phyloP scores from a whole-genome alignment of 2,797 vertebrate species.

The Sebastes umbrosus region DNA sequence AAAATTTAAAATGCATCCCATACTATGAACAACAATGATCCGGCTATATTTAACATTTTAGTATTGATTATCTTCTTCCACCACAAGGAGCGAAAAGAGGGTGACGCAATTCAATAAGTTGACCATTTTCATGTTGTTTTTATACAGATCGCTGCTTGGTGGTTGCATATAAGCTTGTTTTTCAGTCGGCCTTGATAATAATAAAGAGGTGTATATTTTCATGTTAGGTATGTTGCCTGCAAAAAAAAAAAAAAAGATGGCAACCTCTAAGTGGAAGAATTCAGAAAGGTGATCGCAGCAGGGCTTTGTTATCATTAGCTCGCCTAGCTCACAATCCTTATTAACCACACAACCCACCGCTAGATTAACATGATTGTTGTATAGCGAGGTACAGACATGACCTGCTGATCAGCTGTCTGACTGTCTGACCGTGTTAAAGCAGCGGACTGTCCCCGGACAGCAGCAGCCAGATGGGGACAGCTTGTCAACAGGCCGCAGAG shows the following conservation, averaged over 20 bases:
- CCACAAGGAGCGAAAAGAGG: neutral
- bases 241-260: constrained; percentile 60
- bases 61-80: neutral
- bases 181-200: neutral
- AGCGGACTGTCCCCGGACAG: constrained; percentile 49
- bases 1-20: neutral
- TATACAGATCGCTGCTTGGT: neutral
- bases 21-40: neutral
- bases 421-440: constrained; percentile 43
- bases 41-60: neutral
- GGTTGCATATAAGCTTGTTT: neutral
- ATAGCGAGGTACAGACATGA: neutral
- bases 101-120: neutral
- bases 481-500: constrained; percentile 72
- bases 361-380: neutral
- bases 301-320: constrained; percentile 63
- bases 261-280: constrained; percentile 61
- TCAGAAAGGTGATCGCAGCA: constrained; percentile 55
- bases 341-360: neutral
- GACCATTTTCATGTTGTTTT: neutral
- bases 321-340: constrained; percentile 28
- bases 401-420: constrained; percentile 45
- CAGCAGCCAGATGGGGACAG: constrained; percentile 50
- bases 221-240: constrained; percentile 16
- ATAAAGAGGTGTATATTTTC: neutral